These are phyloP conservation scores for Colostygia pectinataria DNA, from an alignment of 2,888 invertebrate genomes.

Conservation along the genomic window DNA sequence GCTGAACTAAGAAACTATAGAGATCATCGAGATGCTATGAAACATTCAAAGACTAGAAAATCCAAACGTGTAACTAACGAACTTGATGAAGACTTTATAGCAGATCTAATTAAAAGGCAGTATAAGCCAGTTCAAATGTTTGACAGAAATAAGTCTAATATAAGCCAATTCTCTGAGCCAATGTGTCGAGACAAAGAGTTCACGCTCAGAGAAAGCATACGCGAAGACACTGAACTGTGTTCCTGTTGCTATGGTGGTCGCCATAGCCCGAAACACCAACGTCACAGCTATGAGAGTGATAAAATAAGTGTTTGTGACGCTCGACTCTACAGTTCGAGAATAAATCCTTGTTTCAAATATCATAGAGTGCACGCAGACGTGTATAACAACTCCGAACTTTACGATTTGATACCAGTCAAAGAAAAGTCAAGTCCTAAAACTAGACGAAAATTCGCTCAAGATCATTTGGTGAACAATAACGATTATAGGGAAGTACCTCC, in stretches of 20 bases:
- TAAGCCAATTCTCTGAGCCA: constrained; percentile 70
- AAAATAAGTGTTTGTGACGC: constrained; percentile 65
- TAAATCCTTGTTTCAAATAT: constrained; percentile 42
- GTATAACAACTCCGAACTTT: constrained; percentile 61
- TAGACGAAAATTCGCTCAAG: constrained; percentile 57
- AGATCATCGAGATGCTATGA: constrained; percentile 33
- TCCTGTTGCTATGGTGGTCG: constrained; percentile 53
- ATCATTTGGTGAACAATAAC: constrained; percentile 44
- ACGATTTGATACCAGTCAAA: constrained; percentile 71
- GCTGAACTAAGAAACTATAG: constrained; percentile 18
- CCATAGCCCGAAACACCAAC: constrained; percentile 5
- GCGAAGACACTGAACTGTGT: constrained; percentile 54
- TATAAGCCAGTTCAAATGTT: constrained; percentile 67
- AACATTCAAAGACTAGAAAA: constrained; percentile 35
- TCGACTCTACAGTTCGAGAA: no score
- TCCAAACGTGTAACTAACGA: constrained; percentile 37
- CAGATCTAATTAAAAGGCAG: constrained; percentile 66
- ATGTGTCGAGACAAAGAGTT: constrained; percentile 68
- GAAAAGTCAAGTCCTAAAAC: constrained; percentile 71
- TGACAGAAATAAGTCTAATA: constrained; percentile 54
- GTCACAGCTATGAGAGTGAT: constrained; percentile 47
- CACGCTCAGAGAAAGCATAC: constrained; percentile 44
- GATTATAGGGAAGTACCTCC: constrained; percentile 68
- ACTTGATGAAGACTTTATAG: constrained; percentile 64
- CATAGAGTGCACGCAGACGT: constrained; percentile 41